phyloP scores from a whole-genome alignment of 2,797 vertebrate genomes.

The Acipenser oxyrinchus region DNA sequence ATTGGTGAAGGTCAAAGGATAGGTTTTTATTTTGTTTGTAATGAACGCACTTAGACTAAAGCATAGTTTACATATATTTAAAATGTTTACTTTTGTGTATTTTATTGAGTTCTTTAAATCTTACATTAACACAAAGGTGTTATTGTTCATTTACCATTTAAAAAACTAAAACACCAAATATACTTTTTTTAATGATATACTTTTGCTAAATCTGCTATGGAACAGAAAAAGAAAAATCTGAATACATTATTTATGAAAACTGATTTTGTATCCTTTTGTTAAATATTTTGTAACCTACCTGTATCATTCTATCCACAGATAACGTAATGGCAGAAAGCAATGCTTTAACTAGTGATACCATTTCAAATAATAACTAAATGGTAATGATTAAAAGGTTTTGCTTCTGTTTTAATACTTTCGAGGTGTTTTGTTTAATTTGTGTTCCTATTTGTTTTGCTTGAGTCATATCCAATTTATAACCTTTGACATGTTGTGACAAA shows the following conservation, averaged over 20 bases:
- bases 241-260: slow-evolving; percentile 44
- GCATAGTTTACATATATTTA: no score
- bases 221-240: slow-evolving; percentile 22
- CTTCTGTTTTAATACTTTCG: no score
- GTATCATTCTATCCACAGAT: slow-evolving; percentile 31
- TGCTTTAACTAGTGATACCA: no score
- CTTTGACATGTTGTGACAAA: no score
- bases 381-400: no score
- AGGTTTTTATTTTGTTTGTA: neutral
- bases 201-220: no score
- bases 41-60: no score
- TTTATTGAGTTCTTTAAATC: slow-evolving; percentile 33
- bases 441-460: no score
- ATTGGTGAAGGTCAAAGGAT: slow-evolving; percentile 3
- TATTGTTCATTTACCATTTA: slow-evolving; percentile 21
- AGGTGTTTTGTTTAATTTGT: no score
- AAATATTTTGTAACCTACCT: slow-evolving; percentile 52
- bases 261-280: slow-evolving; percentile 52
- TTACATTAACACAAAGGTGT: slow-evolving; percentile 35
- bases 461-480: no score
- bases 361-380: no score
- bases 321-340: slow-evolving; percentile 16
- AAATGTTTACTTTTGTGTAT: slow-evolving; percentile 38
- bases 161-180: slow-evolving; percentile 1
- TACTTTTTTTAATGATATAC: slow-evolving; percentile 10